Evolutionary conservation across 2,113 vertebrate genomes (phyloP).

Genomic region (Pseudolaguvia tuberculata): DNA sequence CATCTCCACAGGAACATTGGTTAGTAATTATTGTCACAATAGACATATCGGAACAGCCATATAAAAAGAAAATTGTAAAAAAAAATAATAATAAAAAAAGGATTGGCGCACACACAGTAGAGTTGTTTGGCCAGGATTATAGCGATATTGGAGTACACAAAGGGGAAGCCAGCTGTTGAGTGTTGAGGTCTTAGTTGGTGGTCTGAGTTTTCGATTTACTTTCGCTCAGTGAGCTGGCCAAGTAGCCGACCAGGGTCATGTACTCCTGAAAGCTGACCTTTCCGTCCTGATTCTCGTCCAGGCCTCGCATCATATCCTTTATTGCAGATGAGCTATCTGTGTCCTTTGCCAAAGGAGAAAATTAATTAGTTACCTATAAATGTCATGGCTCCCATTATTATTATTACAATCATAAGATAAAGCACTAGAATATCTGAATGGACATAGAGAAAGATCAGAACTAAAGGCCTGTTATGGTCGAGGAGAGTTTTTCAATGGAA

Average conservation of each 20-base stretch:
- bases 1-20: background rate
- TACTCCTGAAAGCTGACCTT: slow-evolving; percentile 70
- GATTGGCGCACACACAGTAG: background rate
- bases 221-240: slow-evolving; percentile 60
- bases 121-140: background rate
- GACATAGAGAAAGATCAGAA: background rate
- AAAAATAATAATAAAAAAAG: background rate
- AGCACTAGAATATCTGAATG: background rate
- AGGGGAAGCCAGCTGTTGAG: background rate
- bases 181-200: background rate
- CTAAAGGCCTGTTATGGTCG: too few species aligned
- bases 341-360: slow-evolving; percentile 52
- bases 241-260: slow-evolving; percentile 62
- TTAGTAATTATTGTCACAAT: background rate
- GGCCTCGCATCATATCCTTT: slow-evolving; percentile 60
- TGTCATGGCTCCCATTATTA: background rate
- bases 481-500: background rate
- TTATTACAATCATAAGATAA: background rate
- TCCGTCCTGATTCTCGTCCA: slow-evolving; percentile 65
- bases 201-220: slow-evolving; percentile 1
- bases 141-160: slow-evolving; percentile 3
- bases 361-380: background rate
- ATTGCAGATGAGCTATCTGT: slow-evolving; percentile 55
- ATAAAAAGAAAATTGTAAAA: background rate
- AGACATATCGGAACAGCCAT: background rate